Evolutionary conservation across 2,888 invertebrate genomes (phyloP), one percentile per base, ranked within the genome.

Genomic region (Aleiodes leptofemur): DNA sequence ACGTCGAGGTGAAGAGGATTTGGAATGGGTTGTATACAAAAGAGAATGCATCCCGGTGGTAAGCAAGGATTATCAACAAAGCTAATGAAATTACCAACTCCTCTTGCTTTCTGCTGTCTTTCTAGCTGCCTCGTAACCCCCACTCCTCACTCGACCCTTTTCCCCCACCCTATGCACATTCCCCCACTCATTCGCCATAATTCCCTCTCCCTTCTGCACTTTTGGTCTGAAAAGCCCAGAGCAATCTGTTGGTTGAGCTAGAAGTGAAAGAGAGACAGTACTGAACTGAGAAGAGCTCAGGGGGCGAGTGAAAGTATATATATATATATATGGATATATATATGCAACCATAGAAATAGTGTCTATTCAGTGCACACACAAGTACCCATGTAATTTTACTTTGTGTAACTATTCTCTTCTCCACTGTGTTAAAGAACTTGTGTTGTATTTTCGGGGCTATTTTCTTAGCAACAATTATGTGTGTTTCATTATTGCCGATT

Each of bases 61-160:
- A 61, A 74, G 66, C 64, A 66, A 69, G 74, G 74, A 74, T 74
- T 76, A 79, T 68, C 74, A 78, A 77, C 76, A 78, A 76, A 75
- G 77, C 78, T 79, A 79, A 80, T 79, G 78, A 77, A 77, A 79
- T 79, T 79, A 79, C 75, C 69, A 72, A 69, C 73, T 73, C 75
- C 69, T 55, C 29, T 59, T 55, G 69, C 74, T 69, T 74, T 74
- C 69, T 53, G 43, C 48, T 69, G 55, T 56, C 56, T 57, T 56
- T 51, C 51, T 72, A 64, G 23, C 64, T 64, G 64, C 64, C 64
- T 43, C 14, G 43, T 9, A 48, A 48, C 34, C 61, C 13, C 38
- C n/a, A 13, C 14, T 43, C 14, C 6, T 34, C 3, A 6, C 55
- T 69, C 76, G 31, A 8, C 53, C 50, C 34, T 69, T 66, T 50